Evolutionary conservation across 2,113 vertebrate genomes (phyloP).

Genomic region (Poecile atricapillus): DNA sequence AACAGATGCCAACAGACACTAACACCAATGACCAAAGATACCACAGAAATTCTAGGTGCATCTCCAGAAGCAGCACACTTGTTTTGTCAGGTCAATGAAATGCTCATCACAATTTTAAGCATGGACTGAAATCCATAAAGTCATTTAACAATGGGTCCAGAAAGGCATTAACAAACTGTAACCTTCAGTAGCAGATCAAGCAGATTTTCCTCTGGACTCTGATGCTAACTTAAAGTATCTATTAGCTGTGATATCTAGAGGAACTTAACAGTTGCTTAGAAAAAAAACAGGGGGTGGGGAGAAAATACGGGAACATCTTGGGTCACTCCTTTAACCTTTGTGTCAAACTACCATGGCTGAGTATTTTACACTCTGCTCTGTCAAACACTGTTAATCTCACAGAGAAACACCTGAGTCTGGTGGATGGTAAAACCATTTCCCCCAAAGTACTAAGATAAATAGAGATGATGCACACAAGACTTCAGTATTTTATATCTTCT

Average conservation of each 20-base stretch:
- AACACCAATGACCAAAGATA: background rate
- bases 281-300: accelerated
- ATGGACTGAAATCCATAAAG: background rate
- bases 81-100: background rate
- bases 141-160: background rate
- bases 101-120: accelerated
- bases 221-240: background rate
- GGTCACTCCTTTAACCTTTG: background rate
- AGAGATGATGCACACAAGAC: background rate
- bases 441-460: background rate
- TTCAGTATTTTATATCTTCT: background rate
- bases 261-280: background rate
- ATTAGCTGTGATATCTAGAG: background rate
- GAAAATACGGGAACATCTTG: background rate
- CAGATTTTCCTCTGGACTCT: background rate
- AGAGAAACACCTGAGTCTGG: background rate
- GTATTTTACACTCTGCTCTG: background rate
- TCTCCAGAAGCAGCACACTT: background rate
- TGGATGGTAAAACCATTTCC: background rate
- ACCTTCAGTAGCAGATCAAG: background rate
- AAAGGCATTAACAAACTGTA: background rate
- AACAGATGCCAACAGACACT: background rate
- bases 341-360: background rate
- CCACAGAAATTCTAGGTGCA: background rate
- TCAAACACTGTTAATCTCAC: background rate